Percentiles rank a stretch among this genome's conserved stretches.
These are phyloP conservation scores for Erethizon dorsatum DNA, from an alignment of 2,797 vertebrate species.

Conservation along the genomic window DNA sequence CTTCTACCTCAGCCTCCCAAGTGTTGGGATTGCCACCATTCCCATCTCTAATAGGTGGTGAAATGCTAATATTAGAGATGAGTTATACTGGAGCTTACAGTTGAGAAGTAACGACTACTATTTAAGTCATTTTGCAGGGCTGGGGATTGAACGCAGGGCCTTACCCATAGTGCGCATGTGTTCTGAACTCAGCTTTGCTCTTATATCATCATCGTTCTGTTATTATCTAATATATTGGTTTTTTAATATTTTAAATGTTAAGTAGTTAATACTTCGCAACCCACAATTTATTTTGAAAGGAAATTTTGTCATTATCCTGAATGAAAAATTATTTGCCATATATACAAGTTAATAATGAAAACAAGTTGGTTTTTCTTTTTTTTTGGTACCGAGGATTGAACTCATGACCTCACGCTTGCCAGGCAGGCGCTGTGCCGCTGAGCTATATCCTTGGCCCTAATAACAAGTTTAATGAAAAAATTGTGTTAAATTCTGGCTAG, in stretches of 20 bases:
- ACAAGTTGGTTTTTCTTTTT: neutral
- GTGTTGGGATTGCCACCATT: neutral
- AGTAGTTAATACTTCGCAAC: conserved; percentile 44
- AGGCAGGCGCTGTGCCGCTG: too few species aligned
- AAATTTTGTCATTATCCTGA: conserved; percentile 37
- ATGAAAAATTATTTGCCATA: conserved; percentile 58
- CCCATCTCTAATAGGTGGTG: neutral
- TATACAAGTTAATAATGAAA: conserved; percentile 49
- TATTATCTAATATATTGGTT: conserved; percentile 27
- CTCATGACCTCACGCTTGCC: too few species aligned
- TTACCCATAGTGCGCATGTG: neutral
- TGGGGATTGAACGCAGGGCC: neutral
- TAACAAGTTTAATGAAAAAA: conserved; percentile 28
- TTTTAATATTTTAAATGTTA: conserved; percentile 63
- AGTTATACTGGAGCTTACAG: conserved; percentile 55
- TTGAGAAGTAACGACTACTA: conserved; percentile 43
- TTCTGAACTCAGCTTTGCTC: conserved; percentile 35
- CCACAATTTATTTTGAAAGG: conserved; percentile 4
- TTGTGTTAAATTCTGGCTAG: conserved; percentile 41
- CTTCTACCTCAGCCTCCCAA: neutral
- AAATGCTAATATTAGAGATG: conserved; percentile 49
- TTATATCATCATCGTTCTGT: conserved; percentile 31
- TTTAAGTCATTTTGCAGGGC: neutral
- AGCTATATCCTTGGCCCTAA: too few species aligned
- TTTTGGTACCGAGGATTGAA: too few species aligned